phyloP scores from a whole-genome alignment of 2,888 invertebrate species.

The Xestia rhomboidea region DNA sequence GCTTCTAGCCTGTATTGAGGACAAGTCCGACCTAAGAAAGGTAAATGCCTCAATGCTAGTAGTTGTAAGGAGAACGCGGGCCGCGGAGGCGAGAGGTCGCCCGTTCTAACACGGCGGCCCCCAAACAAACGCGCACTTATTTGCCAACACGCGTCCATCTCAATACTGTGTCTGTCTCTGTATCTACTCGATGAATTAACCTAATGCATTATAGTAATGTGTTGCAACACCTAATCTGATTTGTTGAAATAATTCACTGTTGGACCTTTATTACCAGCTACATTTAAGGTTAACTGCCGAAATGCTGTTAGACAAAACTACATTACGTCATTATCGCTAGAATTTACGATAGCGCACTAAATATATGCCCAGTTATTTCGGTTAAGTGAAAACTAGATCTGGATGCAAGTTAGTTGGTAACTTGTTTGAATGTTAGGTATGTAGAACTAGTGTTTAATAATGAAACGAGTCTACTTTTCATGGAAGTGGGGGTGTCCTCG shows the following conservation, averaged over 20 bases:
- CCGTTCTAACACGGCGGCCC: slow-evolving; percentile 86
- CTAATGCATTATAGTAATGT: slow-evolving; percentile 59
- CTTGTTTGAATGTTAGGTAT: slow-evolving; percentile 46
- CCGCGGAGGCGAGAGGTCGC: slow-evolving; percentile 86
- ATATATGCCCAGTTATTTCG: slow-evolving; percentile 48
- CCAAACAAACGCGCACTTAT: slow-evolving; percentile 86
- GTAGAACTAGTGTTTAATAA: slow-evolving; percentile 44
- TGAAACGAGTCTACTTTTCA: slow-evolving; percentile 54
- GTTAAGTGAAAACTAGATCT: slow-evolving; percentile 52
- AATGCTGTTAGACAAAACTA: slow-evolving; percentile 56
- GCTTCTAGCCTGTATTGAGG: slow-evolving; percentile 87
- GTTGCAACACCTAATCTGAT: slow-evolving; percentile 60
- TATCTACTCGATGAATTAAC: slow-evolving; percentile 61
- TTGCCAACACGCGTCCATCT: slow-evolving; percentile 81
- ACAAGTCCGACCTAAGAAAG: slow-evolving; percentile 89
- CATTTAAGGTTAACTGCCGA: slow-evolving; percentile 58
- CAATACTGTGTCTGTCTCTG: slow-evolving; percentile 65
- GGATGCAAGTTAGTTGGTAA: slow-evolving; percentile 40
- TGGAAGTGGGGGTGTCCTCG: slow-evolving; percentile 71
- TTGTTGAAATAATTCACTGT: slow-evolving; percentile 52
- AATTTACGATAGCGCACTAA: slow-evolving; percentile 58
- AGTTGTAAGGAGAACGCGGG: slow-evolving; percentile 78
- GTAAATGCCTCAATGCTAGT: slow-evolving; percentile 89
- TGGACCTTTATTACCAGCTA: slow-evolving; percentile 45
- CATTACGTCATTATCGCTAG: slow-evolving; percentile 59